Evolutionary conservation across 1,140 invertebrate species (phyloP).

Genomic region (Hirudo medicinalis): DNA sequence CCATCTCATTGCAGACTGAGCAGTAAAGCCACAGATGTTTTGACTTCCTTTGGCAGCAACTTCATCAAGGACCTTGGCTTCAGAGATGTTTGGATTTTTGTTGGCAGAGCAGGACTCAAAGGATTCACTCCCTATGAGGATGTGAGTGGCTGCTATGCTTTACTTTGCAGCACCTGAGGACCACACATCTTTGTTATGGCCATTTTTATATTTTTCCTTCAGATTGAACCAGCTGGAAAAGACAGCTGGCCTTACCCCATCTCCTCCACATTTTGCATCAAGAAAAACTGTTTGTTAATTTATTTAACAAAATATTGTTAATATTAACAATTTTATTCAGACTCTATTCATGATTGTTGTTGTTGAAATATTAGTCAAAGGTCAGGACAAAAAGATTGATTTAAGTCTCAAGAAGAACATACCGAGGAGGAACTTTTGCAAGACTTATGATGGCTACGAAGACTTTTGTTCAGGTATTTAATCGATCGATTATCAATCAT

Average conservation of each 20-base stretch:
- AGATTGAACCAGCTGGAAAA: constrained; percentile 23
- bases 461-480: constrained; percentile 43
- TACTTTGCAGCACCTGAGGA: neutral
- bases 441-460: constrained; percentile 39
- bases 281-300: constrained; percentile 25
- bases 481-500: constrained; percentile 1
- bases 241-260: constrained; percentile 25
- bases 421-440: constrained; percentile 40
- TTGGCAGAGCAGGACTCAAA: constrained; percentile 46
- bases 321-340: no score
- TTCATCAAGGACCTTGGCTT: constrained; percentile 48
- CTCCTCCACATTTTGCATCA: constrained; percentile 27
- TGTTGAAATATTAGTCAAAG: constrained; percentile 30
- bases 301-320: no score
- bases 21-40: constrained; percentile 32
- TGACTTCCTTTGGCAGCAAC: constrained; percentile 45
- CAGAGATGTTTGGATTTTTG: constrained; percentile 48
- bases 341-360: no score
- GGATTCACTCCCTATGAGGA: constrained; percentile 33
- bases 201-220: no score
- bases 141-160: neutral
- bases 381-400: constrained; percentile 37
- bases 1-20: no score
- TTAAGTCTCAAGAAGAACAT: constrained; percentile 38
- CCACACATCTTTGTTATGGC: neutral